These are phyloP conservation scores for Callionymus lyra DNA, from an alignment of 2,113 vertebrate species.

Conservation along the genomic window DNA sequence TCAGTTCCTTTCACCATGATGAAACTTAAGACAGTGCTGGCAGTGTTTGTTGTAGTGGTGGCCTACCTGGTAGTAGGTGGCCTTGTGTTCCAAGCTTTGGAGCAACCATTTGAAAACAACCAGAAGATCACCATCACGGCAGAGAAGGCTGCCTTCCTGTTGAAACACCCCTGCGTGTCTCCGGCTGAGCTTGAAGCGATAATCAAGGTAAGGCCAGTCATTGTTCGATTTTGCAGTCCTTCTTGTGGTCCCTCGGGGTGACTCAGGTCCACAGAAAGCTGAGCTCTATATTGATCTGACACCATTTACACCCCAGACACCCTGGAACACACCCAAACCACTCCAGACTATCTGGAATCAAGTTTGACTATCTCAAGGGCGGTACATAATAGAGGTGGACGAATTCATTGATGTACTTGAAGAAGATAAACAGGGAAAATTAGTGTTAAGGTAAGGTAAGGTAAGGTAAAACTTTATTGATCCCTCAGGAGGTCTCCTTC, in stretches of 20 bases:
- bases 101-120: constrained; percentile 88
- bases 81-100: constrained; percentile 81
- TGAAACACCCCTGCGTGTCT: constrained; percentile 80
- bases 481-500: too few relatives aligned
- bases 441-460: too few relatives aligned
- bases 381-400: too few relatives aligned
- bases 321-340: constrained; percentile 10
- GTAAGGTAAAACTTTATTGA: too few relatives aligned
- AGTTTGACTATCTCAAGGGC: background rate
- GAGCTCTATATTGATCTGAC: constrained; percentile 36
- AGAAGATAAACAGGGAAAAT: too few relatives aligned
- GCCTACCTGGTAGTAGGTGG: constrained; percentile 84
- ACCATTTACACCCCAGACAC: constrained; percentile 21
- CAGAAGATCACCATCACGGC: constrained; percentile 84
- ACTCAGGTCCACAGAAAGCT: constrained; percentile 38
- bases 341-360: constrained; percentile 7
- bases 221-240: constrained; percentile 12
- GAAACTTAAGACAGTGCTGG: constrained; percentile 93
- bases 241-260: constrained; percentile 20
- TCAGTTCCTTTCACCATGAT: constrained; percentile 81
- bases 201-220: constrained; percentile 76
- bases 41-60: constrained; percentile 90
- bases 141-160: constrained; percentile 87
- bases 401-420: too few relatives aligned
- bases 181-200: constrained; percentile 79